Evolutionary conservation across 1,140 invertebrate species (phyloP).

Genomic region (Calephelis nemesis): DNA sequence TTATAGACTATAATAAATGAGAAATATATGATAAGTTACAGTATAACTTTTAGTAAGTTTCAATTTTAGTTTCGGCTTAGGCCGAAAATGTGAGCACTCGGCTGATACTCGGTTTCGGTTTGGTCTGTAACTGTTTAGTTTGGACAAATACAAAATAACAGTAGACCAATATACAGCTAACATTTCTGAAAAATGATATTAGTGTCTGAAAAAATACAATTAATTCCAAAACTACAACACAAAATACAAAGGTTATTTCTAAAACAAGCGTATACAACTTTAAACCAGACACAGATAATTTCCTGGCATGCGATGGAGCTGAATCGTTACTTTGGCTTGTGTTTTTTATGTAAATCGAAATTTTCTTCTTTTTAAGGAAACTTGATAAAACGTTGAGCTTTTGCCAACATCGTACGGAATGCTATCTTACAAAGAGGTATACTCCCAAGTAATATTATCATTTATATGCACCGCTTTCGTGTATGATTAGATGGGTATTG

Average conservation of each 20-base stretch:
- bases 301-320: slow-evolving; percentile 21
- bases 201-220: no score
- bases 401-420: slow-evolving; percentile 27
- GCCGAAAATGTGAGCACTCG: no score
- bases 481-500: slow-evolving; percentile 4
- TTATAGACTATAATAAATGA: no score
- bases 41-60: no score
- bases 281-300: slow-evolving; percentile 16
- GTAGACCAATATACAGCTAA: no score
- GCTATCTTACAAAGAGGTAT: slow-evolving; percentile 20
- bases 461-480: slow-evolving; percentile 13
- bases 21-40: no score
- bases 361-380: slow-evolving; percentile 24
- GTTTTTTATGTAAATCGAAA: slow-evolving; percentile 26
- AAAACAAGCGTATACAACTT: slow-evolving; percentile 12
- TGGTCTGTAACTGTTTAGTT: no score
- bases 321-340: slow-evolving; percentile 25
- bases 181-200: no score
- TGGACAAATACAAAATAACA: no score
- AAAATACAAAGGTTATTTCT: slow-evolving; percentile 2
- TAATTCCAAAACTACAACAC: no score
- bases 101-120: no score
- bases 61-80: no score
- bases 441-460: slow-evolving; percentile 7
- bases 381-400: slow-evolving; percentile 25